Base-by-base conservation (phyloP, 2,113 vertebrate genomes). In the Hyaena hyaena region DNA sequence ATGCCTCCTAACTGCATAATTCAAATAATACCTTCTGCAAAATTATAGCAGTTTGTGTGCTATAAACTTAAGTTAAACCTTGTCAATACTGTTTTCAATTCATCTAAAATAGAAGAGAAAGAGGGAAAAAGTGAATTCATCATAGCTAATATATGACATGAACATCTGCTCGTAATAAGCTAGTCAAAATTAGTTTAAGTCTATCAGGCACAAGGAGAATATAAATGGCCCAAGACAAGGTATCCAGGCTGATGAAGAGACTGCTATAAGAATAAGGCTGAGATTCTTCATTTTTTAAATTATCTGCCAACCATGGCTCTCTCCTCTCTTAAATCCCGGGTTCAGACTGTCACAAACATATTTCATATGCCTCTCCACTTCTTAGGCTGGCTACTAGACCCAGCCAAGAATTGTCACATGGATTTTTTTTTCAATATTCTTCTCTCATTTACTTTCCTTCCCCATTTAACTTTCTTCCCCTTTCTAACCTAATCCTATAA, bases 121-220 rank as follows among this genome's bases (percentile, higher is more conserved):
- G 58, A 74, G 8, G 53, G n/a, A 58, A 55, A 89, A 91, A 80
- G 90, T 93, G 48, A 88, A 97, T 94, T 95, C 97, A 96, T 94
- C 97, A 96, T 96, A 96, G 16, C 33, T 95, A 95, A 95, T 96
- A 91, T 55, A 97, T 83, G 61, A 82, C 93, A 80, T 82, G 86
- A 97, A 95, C 88, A 97, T 90, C 90, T 97, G 97, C n/a, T 98
- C 71, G 95, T 95, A 95, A 96, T 96, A 90, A 97, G 63, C 17
- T 48, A 96, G 80, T 95, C 74, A 97, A 95, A 95, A 95, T 96
- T 82, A 94, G 69, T 95, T 96, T 90, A 95, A 82, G 76, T 94
- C 79, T 96, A 77, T 93, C 73, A 86, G 81, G 81, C 50, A 94
- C 48, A 95, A 92, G 71, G 73, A 93, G 43, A 97, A 96, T 88